Percentiles rank a stretch among this genome's conserved stretches.
Evolutionary conservation across 2,888 invertebrate genomes (phyloP).

Genomic region (Lysandra coridon): DNA sequence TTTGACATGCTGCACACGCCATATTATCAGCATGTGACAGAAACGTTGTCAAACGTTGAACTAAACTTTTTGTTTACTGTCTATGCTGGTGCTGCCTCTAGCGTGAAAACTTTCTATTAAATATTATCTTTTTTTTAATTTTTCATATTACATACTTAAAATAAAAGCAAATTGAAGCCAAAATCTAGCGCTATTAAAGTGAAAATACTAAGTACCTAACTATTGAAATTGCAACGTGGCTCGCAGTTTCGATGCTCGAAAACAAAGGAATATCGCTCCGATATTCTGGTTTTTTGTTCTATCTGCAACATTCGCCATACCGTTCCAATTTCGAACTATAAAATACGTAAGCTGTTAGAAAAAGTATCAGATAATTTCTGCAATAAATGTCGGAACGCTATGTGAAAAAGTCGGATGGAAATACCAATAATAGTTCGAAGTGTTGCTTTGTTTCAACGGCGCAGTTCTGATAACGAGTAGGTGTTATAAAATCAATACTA

Average conservation of each 20-base stretch:
- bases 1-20: no score
- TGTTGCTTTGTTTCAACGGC: background rate
- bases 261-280: slow-evolving; percentile 25
- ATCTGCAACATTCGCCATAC: slow-evolving; percentile 18
- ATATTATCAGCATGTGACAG: no score
- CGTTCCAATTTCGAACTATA: slow-evolving; percentile 17
- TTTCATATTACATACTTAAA: background rate
- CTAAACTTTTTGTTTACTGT: no score
- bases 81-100: no score
- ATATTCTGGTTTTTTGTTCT: slow-evolving; percentile 19
- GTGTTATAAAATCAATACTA: background rate
- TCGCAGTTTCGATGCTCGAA: slow-evolving; percentile 23
- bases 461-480: background rate
- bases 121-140: background rate
- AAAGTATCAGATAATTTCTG: slow-evolving; percentile 22
- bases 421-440: slow-evolving; percentile 13
- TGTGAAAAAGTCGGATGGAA: slow-evolving; percentile 11
- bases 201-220: background rate
- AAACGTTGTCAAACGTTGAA: no score
- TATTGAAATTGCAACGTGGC: slow-evolving; percentile 22
- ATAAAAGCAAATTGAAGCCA: background rate
- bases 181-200: slow-evolving; percentile 2
- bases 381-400: slow-evolving; percentile 17
- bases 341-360: slow-evolving; percentile 22
- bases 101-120: no score